These are phyloP conservation scores for Andrena camellia DNA, from an alignment of 2,888 invertebrate species.

Conservation along the genomic window DNA sequence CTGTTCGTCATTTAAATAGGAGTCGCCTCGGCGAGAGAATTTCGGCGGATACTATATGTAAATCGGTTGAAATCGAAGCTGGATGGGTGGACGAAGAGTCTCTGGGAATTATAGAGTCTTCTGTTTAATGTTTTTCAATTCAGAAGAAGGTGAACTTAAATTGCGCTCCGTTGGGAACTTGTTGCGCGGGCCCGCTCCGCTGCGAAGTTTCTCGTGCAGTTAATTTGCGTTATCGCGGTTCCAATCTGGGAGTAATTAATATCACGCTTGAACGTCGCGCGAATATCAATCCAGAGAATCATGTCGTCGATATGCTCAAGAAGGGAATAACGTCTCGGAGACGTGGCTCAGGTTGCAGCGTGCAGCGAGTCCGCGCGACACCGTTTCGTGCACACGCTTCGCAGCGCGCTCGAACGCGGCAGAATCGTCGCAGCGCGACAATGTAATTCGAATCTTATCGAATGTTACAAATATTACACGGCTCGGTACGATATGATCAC, in stretches of 20 bases:
- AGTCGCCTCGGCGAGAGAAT: neutral
- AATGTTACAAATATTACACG: slow-evolving; percentile 34
- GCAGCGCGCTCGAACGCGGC: slow-evolving; percentile 8
- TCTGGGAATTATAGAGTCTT: slow-evolving; percentile 2
- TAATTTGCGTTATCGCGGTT: slow-evolving; percentile 1
- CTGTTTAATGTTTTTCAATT: slow-evolving; percentile 5
- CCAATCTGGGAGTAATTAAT: neutral
- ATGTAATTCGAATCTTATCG: slow-evolving; percentile 37
- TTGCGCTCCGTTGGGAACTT: slow-evolving; percentile 35
- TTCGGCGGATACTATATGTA: too few species aligned
- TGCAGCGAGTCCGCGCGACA: neutral
- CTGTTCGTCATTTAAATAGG: neutral
- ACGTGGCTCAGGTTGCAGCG: slow-evolving; percentile 16
- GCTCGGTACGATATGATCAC: neutral
- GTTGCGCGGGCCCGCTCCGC: slow-evolving; percentile 39
- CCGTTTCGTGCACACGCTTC: neutral
- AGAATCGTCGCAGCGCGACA: slow-evolving; percentile 24
- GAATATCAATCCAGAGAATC: neutral
- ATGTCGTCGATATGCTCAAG: neutral
- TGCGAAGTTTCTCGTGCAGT: neutral
- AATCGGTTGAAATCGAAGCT: slow-evolving; percentile 2
- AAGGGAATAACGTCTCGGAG: neutral
- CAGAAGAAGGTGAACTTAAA: slow-evolving; percentile 9
- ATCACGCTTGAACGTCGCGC: neutral
- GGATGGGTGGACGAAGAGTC: neutral